A percentile compares a stretch with the other conserved stretches of the same genome.
phyloP scores from a whole-genome alignment of 1,140 invertebrate genomes.

The Drosophila tristis region DNA sequence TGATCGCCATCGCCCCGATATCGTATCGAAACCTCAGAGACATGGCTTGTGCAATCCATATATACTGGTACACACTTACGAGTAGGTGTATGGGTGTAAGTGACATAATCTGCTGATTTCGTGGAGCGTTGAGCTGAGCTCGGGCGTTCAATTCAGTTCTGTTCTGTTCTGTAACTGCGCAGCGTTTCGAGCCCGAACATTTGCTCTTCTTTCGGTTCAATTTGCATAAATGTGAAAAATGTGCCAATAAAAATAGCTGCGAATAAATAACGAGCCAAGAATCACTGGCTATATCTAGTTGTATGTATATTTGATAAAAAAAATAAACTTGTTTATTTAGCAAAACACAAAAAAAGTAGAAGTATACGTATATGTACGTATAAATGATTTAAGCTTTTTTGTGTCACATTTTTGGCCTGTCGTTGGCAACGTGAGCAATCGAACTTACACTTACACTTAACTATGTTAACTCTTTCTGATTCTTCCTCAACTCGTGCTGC shows the following conservation, averaged over 20 bases:
- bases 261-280: constrained; percentile 54
- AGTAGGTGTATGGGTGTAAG: constrained; percentile 42
- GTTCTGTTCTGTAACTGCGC: constrained; percentile 69
- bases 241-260: constrained; percentile 78
- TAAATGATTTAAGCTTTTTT: constrained; percentile 34
- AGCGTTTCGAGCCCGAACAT: constrained; percentile 38
- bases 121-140: constrained; percentile 56
- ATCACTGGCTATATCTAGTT: constrained; percentile 53
- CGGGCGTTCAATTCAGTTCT: constrained; percentile 54
- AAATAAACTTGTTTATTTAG: constrained; percentile 78
- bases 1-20: constrained; percentile 38
- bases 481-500: constrained; percentile 21
- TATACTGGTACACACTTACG: constrained; percentile 12
- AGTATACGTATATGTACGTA: constrained; percentile 3
- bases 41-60: constrained; percentile 61
- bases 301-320: constrained; percentile 79
- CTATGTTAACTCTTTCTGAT: constrained; percentile 26
- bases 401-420: constrained; percentile 57
- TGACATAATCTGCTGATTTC: constrained; percentile 81
- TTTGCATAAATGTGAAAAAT: constrained; percentile 79
- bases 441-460: constrained; percentile 44
- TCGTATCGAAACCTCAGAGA: constrained; percentile 10
- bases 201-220: constrained; percentile 47
- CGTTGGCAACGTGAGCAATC: constrained; percentile 41
- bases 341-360: constrained; percentile 58